Evolutionary conservation across 1,140 invertebrate species (phyloP), one percentile per base, ranked within the genome.

Genomic region (Drosophila repleta): DNA sequence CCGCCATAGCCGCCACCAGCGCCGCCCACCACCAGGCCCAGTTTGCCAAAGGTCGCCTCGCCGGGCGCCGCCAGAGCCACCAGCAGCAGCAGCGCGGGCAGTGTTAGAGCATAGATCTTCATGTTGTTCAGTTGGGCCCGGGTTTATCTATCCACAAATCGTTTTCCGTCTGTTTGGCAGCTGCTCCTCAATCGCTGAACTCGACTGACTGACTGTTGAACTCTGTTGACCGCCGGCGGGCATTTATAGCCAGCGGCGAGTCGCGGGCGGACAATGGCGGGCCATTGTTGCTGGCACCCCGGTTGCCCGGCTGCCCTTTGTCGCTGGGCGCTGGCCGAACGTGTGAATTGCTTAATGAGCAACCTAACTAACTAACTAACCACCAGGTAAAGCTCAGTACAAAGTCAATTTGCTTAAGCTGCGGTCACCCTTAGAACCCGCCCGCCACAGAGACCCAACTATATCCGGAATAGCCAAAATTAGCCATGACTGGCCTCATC

Each of bases 301-400:
- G 41, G 20, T 35, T 17, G 6, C 41, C 52, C 39, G 39, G 39
- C 5, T 43, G 39, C 39, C 26, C 39, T 18, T 37, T 49, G 48
- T 24, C 24, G n/a, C n/a, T n/a, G 60, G 13, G 8, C 13, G 51
- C 41, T 64, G 39, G 51, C 24, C 48, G 21, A 58, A 70, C 21
- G 81, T 85, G 81, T 85, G 81, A 85, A 87, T 81, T 85, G 62
- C 63, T 71, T 70, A 62, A 85, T 74, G 75, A 62, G 43, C 62
- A 57, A 68, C 45, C 48, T n/a, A 29, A 53, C 62, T 26, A 6
- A 29, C n/a, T n/a, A 46, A n/a, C 46, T 4, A 37, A 37, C n/a
- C n/a, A n/a, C 39, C 15, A 37, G 21, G 18, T 48, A 51, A 51
- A 49, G 43, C 53, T 39, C 51, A 51, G 67, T 43, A 49, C 74